These are phyloP conservation scores for Meriones unguiculatus DNA, from an alignment of 2,113 vertebrate genomes.

Conservation along the genomic window DNA sequence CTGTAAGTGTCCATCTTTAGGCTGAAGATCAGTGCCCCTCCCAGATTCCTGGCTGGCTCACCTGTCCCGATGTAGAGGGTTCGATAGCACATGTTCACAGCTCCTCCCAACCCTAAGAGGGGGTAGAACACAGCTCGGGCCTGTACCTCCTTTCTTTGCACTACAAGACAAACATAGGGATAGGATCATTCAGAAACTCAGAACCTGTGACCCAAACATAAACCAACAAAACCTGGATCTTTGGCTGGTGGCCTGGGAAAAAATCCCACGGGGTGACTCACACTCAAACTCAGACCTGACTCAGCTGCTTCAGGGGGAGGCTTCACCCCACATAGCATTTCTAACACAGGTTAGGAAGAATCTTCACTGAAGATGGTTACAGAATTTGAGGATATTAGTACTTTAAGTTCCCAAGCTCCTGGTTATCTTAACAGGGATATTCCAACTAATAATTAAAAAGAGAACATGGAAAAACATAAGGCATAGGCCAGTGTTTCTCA, in stretches of 20 bases:
- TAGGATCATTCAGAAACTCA: conserved; percentile 56
- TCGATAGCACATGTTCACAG: conserved; percentile 97
- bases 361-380: background rate
- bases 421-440: background rate
- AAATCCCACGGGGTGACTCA: background rate
- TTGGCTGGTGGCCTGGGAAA: background rate
- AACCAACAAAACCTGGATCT: conserved; percentile 20
- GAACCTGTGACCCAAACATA: conserved; percentile 16
- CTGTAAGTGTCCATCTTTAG: background rate
- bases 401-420: background rate
- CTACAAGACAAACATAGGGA: conserved; percentile 85
- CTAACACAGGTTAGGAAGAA: background rate
- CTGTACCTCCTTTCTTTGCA: conserved; percentile 93
- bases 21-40: background rate
- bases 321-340: background rate
- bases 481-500: conserved; percentile 31
- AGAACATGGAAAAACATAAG: conserved; percentile 7
- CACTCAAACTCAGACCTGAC: conserved; percentile 4
- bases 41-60: conserved; percentile 80
- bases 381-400: conserved; percentile 27
- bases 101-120: conserved; percentile 92
- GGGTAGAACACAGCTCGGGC: conserved; percentile 97
- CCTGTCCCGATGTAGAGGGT: conserved; percentile 99
- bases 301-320: background rate
- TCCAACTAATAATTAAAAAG: background rate